Evolutionary conservation across 2,113 vertebrate genomes (phyloP).

Genomic region (Mus musculus): DNA sequence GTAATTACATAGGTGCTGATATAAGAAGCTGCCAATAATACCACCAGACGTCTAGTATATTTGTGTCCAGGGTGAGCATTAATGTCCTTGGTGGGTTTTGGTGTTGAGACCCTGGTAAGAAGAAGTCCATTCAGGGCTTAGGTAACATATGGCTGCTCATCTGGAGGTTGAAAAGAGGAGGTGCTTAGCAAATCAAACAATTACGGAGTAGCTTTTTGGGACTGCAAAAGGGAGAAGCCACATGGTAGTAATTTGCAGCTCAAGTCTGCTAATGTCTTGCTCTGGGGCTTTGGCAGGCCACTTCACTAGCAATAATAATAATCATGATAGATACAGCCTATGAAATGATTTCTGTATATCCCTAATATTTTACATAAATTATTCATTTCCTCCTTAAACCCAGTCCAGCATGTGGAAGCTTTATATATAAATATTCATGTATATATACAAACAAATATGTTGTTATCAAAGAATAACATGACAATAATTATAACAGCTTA

Average conservation of each 20-base stretch:
- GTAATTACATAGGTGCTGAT: too few species aligned
- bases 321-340: background rate
- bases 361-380: background rate
- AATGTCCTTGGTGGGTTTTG: too few species aligned
- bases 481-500: background rate
- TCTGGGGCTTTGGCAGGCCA: background rate
- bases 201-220: rapidly evolving
- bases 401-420: background rate
- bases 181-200: background rate
- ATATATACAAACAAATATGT: background rate
- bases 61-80: background rate
- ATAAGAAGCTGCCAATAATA: too few species aligned
- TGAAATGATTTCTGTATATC: background rate
- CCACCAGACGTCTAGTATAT: too few species aligned
- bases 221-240: background rate
- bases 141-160: rapidly evolving
- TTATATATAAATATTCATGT: background rate
- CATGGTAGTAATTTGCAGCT: background rate
- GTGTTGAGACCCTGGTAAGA: background rate
- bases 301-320: background rate
- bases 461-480: background rate
- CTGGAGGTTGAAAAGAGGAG: background rate
- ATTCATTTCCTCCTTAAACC: background rate
- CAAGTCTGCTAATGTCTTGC: background rate
- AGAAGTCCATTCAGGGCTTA: rapidly evolving